Evolutionary conservation across 1,140 invertebrate species (phyloP).

Genomic region (Camponotus floridanus): DNA sequence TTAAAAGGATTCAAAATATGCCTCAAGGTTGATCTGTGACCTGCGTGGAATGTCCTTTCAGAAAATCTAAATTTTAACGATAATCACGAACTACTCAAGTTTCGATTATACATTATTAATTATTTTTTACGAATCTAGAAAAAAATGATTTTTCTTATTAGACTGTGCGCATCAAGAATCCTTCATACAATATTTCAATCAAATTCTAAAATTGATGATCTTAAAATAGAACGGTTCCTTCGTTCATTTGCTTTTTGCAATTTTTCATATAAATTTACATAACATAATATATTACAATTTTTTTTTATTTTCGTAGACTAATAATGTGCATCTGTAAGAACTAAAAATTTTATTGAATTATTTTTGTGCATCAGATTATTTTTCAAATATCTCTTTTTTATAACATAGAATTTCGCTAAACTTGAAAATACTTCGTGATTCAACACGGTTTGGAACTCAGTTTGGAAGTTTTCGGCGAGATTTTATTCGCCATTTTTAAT

Average conservation of each 20-base stretch:
- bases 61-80: too few species aligned
- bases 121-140: too few species aligned
- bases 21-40: too few species aligned
- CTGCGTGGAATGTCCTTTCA: too few species aligned
- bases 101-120: too few species aligned
- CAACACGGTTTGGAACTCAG: conserved; percentile 36
- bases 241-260: conserved; percentile 10
- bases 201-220: conserved; percentile 26
- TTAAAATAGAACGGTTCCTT: background rate
- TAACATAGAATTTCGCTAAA: conserved; percentile 42
- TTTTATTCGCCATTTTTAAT: conserved; percentile 9
- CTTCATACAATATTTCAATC: background rate
- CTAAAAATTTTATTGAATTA: conserved; percentile 12
- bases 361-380: conserved; percentile 1
- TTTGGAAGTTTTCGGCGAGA: background rate
- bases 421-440: conserved; percentile 13
- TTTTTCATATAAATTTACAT: background rate
- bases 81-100: too few species aligned
- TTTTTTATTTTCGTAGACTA: background rate
- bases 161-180: background rate
- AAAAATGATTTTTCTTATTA: too few species aligned
- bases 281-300: conserved; percentile 15
- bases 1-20: too few species aligned
- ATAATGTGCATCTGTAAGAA: background rate
- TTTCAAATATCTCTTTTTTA: background rate